These are phyloP conservation scores for Papilio glaucus DNA, from an alignment of 1,140 invertebrate species.

Conservation along the genomic window DNA sequence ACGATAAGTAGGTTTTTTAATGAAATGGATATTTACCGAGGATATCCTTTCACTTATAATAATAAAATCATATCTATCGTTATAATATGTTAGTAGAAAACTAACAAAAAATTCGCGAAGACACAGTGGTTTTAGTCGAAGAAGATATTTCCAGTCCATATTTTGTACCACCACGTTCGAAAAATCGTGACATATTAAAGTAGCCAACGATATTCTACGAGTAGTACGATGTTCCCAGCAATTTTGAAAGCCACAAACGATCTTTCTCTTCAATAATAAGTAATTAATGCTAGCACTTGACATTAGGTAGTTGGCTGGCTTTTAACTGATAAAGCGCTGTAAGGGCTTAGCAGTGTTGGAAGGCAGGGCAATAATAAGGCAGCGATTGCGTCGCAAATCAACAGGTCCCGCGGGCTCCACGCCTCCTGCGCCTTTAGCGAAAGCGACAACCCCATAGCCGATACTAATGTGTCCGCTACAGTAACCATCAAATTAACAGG, in stretches of 20 bases:
- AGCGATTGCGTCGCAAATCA: conserved; percentile 17
- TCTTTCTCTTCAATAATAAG: neutral
- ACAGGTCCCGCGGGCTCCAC: conserved; percentile 17
- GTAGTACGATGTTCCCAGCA: neutral
- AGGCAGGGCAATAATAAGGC: conserved; percentile 6
- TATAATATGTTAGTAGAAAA: neutral
- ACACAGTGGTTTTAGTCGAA: too few species aligned
- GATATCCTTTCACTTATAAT: neutral
- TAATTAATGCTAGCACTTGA: neutral
- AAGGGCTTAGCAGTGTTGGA: neutral
- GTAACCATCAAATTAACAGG: conserved; percentile 14
- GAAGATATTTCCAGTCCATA: too few species aligned
- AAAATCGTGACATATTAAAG: too few species aligned
- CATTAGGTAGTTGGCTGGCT: neutral
- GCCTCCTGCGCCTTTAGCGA: conserved; percentile 42
- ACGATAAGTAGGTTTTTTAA: neutral
- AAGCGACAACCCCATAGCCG: conserved; percentile 48
- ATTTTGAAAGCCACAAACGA: neutral
- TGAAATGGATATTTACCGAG: neutral
- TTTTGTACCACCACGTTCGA: too few species aligned
- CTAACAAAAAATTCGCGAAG: neutral
- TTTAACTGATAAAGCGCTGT: conserved; percentile 8
- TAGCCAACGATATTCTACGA: too few species aligned
- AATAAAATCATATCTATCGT: too few species aligned
- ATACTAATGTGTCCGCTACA: conserved; percentile 42